phyloP scores from a whole-genome alignment of 2,113 vertebrate species.

The Nyctereutes procyonoides region DNA sequence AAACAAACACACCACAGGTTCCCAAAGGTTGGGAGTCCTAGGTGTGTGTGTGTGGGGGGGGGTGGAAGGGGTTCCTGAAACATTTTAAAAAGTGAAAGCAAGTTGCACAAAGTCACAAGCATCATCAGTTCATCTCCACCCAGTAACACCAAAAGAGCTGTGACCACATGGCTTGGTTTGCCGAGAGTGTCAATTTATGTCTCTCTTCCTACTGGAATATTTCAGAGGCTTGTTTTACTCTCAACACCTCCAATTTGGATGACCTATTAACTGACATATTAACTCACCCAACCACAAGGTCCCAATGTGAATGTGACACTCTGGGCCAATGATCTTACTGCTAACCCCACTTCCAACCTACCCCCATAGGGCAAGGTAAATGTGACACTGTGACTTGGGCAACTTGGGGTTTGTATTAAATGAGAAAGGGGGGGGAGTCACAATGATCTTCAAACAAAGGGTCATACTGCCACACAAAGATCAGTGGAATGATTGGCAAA shows the following conservation, averaged over 20 bases:
- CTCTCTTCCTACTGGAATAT: neutral
- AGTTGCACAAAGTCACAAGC: neutral
- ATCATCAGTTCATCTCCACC: neutral
- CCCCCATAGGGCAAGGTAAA: accelerated
- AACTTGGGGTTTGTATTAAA: neutral
- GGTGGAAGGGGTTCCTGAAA: neutral
- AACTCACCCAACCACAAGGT: neutral
- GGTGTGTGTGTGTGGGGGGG: accelerated
- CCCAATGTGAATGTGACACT: neutral
- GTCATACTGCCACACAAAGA: neutral
- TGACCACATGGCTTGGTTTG: neutral
- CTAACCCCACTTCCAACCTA: neutral
- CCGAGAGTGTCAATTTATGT: neutral
- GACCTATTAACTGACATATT: neutral
- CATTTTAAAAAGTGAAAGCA: neutral
- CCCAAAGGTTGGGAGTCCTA: neutral
- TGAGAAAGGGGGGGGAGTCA: neutral
- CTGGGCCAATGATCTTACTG: neutral
- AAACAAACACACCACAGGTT: neutral
- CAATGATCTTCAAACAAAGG: neutral
- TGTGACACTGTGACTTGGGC: neutral
- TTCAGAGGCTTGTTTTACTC: neutral
- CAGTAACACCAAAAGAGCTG: neutral
- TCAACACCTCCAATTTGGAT: neutral
- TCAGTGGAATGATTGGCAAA: neutral